Evolutionary conservation across 2,113 vertebrate genomes (phyloP).

Genomic region (Oryzias javanicus): DNA sequence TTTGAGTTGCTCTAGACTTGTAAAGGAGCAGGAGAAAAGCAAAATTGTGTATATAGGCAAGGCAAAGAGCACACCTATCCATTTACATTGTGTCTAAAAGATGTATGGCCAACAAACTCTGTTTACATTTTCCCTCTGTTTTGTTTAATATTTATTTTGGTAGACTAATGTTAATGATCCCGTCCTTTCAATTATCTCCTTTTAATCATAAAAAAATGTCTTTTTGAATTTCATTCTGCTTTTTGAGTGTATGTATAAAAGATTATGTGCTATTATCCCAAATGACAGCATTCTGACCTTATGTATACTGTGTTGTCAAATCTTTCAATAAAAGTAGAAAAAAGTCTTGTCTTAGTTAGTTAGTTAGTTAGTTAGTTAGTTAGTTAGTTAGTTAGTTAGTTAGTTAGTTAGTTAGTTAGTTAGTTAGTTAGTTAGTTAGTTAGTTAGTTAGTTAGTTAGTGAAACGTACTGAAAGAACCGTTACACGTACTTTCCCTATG

Average conservation of each 20-base stretch:
- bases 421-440: too few species aligned
- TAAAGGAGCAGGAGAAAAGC: slow-evolving; percentile 1
- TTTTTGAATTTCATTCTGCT: slow-evolving; percentile 35
- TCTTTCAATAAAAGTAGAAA: slow-evolving; percentile 72
- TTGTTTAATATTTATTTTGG: slow-evolving; percentile 39
- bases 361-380: not conserved
- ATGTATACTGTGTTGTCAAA: slow-evolving; percentile 67
- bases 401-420: too few species aligned
- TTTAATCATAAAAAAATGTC: slow-evolving; percentile 32
- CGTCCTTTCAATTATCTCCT: slow-evolving; percentile 28
- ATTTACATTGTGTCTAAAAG: slow-evolving; percentile 9
- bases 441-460: too few species aligned
- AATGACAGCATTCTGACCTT: slow-evolving; percentile 50
- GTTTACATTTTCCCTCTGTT: slow-evolving; percentile 22
- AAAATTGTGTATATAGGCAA: slow-evolving; percentile 50
- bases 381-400: not conserved
- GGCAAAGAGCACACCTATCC: slow-evolving; percentile 21
- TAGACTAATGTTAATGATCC: slow-evolving; percentile 25
- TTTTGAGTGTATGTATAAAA: slow-evolving; percentile 41
- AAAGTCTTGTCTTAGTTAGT: not conserved
- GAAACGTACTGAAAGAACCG: not conserved
- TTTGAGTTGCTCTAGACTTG: slow-evolving; percentile 17
- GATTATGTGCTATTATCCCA: slow-evolving; percentile 50
- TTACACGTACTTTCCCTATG: not conserved
- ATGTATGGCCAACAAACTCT: slow-evolving; percentile 6